Conservation (phyloP, 92 coral and sea anemone species). For the Umimayanthus chanpuru region DNA sequence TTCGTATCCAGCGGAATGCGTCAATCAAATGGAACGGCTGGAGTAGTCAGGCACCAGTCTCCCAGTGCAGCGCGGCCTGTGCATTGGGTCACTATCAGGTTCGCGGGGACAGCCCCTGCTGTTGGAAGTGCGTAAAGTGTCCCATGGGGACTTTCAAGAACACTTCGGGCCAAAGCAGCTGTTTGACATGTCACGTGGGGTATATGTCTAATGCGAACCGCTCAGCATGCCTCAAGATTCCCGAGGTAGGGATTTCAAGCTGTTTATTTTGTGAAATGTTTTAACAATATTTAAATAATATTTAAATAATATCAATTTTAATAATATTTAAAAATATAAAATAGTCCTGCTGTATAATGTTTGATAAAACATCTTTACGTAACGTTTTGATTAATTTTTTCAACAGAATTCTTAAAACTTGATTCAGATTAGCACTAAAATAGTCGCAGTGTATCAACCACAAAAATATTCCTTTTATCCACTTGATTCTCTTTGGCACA, state of each 20-base stretch:
- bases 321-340: no score
- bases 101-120: slow-evolving; percentile 73
- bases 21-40: slow-evolving; percentile 85
- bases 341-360: no score
- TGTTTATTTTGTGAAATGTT: no score
- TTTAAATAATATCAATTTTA: no score
- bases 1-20: slow-evolving; percentile 57
- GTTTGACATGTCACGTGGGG: slow-evolving; percentile 67
- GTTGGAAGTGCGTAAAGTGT: slow-evolving; percentile 91
- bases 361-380: no score
- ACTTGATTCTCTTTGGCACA: no score
- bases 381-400: no score
- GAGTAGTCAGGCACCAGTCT: slow-evolving; percentile 61
- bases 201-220: slow-evolving; percentile 67
- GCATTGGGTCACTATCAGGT: slow-evolving; percentile 86
- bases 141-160: slow-evolving; percentile 76
- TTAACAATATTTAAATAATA: no score
- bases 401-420: no score
- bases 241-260: slow-evolving; percentile 47
- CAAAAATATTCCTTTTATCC: no score
- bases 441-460: no score
- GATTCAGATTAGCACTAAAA: no score
- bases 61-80: slow-evolving; percentile 85
- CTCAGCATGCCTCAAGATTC: slow-evolving; percentile 75
- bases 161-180: slow-evolving; percentile 62